Evolutionary conservation across 1,140 invertebrate genomes (phyloP).

Genomic region (Eubasilissa regina): DNA sequence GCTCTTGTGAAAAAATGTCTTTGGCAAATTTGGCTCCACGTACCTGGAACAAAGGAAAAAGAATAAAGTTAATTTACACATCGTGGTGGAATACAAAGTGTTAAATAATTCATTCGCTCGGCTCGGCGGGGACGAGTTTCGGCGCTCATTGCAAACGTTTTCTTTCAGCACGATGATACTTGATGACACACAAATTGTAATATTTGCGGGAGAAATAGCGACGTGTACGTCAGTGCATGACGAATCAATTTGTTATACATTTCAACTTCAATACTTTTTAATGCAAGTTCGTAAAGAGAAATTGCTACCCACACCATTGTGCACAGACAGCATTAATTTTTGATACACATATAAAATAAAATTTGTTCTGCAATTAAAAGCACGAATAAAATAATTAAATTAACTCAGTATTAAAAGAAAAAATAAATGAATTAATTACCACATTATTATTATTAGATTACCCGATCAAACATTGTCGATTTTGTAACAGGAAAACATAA

Average conservation of each 20-base stretch:
- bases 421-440: no score
- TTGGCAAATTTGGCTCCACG: constrained; percentile 47
- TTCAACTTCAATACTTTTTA: background rate
- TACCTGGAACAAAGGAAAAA: constrained; percentile 58
- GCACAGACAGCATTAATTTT: no score
- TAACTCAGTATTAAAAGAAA: no score
- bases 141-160: constrained; percentile 7
- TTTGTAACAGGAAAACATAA: constrained; percentile 8
- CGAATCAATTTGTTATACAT: background rate
- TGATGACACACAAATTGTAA: background rate
- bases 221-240: background rate
- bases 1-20: constrained; percentile 27
- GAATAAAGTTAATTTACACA: constrained; percentile 50
- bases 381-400: no score
- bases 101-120: constrained; percentile 46
- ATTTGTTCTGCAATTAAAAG: no score
- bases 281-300: background rate
- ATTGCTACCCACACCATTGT: no score
- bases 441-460: no score
- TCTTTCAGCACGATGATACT: constrained; percentile 15
- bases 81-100: constrained; percentile 44
- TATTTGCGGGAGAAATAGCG: background rate
- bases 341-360: no score
- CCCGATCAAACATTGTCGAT: background rate
- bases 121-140: background rate